Conservation (phyloP, 2,113 vertebrate genomes). For the Heteronetta atricapilla region DNA sequence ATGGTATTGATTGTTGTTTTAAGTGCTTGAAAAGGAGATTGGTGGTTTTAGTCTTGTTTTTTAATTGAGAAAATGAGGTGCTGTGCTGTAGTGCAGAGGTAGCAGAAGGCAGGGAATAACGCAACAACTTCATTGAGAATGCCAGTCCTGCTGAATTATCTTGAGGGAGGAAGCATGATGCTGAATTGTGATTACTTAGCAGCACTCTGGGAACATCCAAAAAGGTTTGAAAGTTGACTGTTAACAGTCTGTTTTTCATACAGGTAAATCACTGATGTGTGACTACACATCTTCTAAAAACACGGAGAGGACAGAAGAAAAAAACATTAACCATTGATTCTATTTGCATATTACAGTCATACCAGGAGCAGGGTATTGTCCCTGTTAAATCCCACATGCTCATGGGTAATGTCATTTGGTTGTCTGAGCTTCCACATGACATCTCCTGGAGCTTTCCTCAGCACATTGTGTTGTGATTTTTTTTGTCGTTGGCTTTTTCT, state of each 20-base stretch:
- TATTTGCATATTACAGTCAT: background rate
- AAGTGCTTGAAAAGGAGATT: background rate
- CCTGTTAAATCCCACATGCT: background rate
- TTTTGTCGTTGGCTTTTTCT: background rate
- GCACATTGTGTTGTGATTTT: background rate
- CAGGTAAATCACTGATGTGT: background rate
- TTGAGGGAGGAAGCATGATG: background rate
- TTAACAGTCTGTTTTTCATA: background rate
- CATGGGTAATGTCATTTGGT: background rate
- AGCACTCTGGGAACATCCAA: background rate
- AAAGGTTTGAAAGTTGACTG: background rate
- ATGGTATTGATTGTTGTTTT: background rate
- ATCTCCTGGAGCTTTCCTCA: background rate
- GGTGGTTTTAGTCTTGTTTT: background rate
- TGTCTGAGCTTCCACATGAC: background rate
- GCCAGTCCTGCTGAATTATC: background rate
- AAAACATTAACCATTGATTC: background rate
- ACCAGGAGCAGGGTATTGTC: background rate
- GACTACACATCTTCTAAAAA: background rate
- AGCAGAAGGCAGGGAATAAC: background rate
- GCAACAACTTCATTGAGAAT: background rate
- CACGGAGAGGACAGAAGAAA: accelerated
- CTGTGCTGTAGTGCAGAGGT: background rate
- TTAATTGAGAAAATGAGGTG: background rate
- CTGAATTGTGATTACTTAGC: background rate